A percentile compares a stretch with the other conserved stretches of the same genome.
These are phyloP conservation scores for Pteropus alecto DNA, from an alignment of 2,113 vertebrate genomes.

Conservation along the genomic window DNA sequence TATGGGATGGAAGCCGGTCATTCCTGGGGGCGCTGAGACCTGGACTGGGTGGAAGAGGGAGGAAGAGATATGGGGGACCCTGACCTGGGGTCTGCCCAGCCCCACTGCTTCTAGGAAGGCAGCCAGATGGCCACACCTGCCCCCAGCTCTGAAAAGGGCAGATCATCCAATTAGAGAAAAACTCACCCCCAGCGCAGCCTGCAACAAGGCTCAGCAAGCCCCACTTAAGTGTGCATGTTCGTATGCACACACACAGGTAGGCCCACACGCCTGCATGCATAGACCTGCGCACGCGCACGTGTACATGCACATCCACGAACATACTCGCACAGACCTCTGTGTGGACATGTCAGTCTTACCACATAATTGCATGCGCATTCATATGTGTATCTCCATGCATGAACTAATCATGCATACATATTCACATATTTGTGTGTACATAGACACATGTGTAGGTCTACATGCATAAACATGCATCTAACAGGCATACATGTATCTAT, in stretches of 20 bases:
- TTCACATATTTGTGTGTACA: fast-evolving
- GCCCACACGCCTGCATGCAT: fast-evolving
- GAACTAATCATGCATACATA: fast-evolving
- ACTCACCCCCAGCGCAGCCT: fast-evolving
- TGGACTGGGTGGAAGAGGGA: neutral
- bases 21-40: neutral
- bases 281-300: fast-evolving
- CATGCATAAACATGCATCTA: too few species aligned
- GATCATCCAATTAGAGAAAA: neutral
- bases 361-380: fast-evolving
- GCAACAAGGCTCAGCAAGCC: neutral
- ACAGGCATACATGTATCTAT: fast-evolving
- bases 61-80: neutral
- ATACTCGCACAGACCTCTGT: fast-evolving
- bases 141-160: neutral
- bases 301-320: fast-evolving
- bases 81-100: fast-evolving
- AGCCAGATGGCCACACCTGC: neutral
- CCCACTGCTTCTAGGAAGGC: neutral
- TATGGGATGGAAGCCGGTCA: conserved; percentile 78
- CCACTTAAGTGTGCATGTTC: fast-evolving
- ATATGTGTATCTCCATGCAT: fast-evolving
- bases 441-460: neutral
- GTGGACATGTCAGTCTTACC: neutral
- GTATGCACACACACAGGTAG: fast-evolving